Conservation (phyloP, 2,797 vertebrate species). For the Cetoscarus ocellatus region DNA sequence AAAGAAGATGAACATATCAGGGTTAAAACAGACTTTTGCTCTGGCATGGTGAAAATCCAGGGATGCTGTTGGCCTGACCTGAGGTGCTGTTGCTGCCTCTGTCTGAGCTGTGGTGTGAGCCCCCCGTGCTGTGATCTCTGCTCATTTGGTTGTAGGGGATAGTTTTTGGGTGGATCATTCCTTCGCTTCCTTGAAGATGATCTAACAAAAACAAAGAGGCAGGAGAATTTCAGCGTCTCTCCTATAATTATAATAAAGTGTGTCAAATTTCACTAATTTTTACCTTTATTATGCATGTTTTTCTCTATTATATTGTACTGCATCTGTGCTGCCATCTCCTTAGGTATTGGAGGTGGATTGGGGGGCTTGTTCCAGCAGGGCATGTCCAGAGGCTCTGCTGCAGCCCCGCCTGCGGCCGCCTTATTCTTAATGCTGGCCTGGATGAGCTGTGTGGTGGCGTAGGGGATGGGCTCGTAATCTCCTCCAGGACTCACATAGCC, state of each 20-base stretch:
- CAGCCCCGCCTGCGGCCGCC: conserved; percentile 78
- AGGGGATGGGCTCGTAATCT: conserved; percentile 91
- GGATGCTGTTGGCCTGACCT: conserved; percentile 79
- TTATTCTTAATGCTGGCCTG: conserved; percentile 90
- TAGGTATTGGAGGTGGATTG: conserved; percentile 89
- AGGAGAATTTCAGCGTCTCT: not conserved
- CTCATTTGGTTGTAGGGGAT: conserved; percentile 90
- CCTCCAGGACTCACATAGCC: conserved; percentile 90
- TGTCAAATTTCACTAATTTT: conserved; percentile 5
- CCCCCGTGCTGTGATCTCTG: conserved; percentile 90
- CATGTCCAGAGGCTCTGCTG: conserved; percentile 85
- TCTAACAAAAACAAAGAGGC: conserved; percentile 53
- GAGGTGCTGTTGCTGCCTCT: conserved; percentile 92
- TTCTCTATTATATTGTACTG: conserved; percentile 95
- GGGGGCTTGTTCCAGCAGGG: conserved; percentile 90
- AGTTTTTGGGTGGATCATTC: conserved; percentile 83
- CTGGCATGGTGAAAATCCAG: conserved; percentile 37
- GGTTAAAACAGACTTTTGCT: conserved; percentile 31
- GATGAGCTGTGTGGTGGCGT: conserved; percentile 96
- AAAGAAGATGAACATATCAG: conserved; percentile 35
- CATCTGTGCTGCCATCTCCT: conserved; percentile 84
- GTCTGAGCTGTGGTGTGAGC: conserved; percentile 94
- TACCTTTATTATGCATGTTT: conserved; percentile 93
- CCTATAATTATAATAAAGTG: not conserved
- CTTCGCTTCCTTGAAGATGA: conserved; percentile 86